phyloP scores from a whole-genome alignment of 30 jellyfish, hydroid and myxozoan genomes.

The Cassiopea xamachana region DNA sequence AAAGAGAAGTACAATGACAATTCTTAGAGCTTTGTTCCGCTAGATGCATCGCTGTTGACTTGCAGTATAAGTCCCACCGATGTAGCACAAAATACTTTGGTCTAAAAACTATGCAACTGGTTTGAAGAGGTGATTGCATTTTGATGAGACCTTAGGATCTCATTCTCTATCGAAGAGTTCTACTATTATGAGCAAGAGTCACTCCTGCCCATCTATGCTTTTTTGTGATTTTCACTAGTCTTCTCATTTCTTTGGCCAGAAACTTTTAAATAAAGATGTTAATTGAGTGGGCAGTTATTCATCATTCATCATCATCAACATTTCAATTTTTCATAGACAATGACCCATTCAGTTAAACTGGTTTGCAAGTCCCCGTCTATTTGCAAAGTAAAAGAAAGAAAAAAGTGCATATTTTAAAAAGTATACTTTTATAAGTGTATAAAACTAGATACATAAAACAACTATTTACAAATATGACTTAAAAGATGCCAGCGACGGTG shows the following conservation, averaged over 20 bases:
- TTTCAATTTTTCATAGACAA: neutral
- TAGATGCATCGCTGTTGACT: too few species aligned
- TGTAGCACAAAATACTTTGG: neutral
- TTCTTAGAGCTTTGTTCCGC: too few species aligned
- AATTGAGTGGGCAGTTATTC: neutral
- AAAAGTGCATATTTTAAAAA: too few species aligned
- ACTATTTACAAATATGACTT: too few species aligned
- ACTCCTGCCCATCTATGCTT: neutral
- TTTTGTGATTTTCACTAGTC: neutral
- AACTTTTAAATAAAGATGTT: neutral
- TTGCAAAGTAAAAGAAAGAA: neutral
- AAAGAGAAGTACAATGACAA: too few species aligned
- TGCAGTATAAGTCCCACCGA: neutral
- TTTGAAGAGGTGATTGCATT: neutral
- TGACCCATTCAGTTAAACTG: too few species aligned
- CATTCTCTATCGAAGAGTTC: neutral
- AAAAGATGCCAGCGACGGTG: too few species aligned
- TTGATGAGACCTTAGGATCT: neutral
- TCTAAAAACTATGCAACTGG: neutral
- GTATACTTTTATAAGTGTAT: too few species aligned
- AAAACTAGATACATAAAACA: too few species aligned
- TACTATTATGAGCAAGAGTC: neutral
- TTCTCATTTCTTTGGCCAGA: neutral
- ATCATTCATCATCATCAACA: neutral
- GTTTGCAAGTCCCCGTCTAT: too few species aligned